Evolutionary conservation across 2,113 vertebrate genomes (phyloP), one percentile per base, ranked within the genome.

Genomic region (Hoplias malabaricus): DNA sequence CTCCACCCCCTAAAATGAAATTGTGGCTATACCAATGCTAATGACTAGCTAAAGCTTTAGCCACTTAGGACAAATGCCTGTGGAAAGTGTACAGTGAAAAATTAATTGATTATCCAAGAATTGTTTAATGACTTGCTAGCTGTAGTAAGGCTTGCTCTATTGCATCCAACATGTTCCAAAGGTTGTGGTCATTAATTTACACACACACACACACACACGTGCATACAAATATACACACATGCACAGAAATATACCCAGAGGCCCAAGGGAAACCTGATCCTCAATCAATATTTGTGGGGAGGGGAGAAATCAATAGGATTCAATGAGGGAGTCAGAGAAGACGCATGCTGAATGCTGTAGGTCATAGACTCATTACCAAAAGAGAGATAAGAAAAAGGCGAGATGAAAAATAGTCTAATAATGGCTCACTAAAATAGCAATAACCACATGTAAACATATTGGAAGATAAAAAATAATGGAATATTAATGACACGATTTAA

Each of bases 291-390:
- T 16, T 12, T 13, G 77, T 62, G 65, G 21, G 5, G 43, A n/a
- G 40, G 40, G 59, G 62, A 63, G 66, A 46, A 80, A 83, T 83
- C 81, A 48, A 80, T 83, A 63, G 29, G 38, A 75, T 70, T 72
- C 72, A 80, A 69, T 76, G 27, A 80, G 54, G 21, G n/a, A 73
- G 48, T 50, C 42, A 73, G 43, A 21, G 59, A 79, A 63, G 67
- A 69, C 54, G 33, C 36, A 48, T 11, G 25, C 21, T 9, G 21
- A 71, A 77, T 77, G 80, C 75, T 61, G 34, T 77, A 68, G 63
- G 72, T 65, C 53, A 69, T 29, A 69, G 71, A 57, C 76, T 75
- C 48, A 53, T 79, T 67, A 72, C 40, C 59, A 75, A 75, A n/a
- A 68, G 16, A 67, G 21, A 71, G 67, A 31, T 59, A 33, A 56